Evolutionary conservation across 2,113 vertebrate genomes (phyloP), one percentile per base, ranked within the genome.

Genomic region (Prochilodus magdalenae): DNA sequence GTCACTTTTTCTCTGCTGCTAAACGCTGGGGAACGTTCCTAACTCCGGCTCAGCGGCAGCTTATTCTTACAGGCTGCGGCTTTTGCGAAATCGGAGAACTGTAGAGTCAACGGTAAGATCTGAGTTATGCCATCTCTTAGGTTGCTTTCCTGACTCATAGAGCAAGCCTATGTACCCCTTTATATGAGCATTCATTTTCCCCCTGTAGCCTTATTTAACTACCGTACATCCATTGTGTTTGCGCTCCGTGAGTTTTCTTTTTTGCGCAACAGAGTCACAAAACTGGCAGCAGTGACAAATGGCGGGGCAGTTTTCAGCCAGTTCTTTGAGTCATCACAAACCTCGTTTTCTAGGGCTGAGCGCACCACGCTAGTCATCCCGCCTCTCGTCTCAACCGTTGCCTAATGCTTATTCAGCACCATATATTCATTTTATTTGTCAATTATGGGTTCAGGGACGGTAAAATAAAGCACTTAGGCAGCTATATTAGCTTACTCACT

Each of bases 371-470:
- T 49, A 79, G 80, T 84, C 84, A 86, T 87, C 71, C 76, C 70
- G 33, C 49, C 77, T 78, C 11, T 49, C 72, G 47, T 80, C 77
- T 67, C 74, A n/a, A 70, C n/a, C 75, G 84, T 83, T 67, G 73
- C 73, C 15, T 77, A 86, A 78, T 53, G 83, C 87, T 88, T 89
- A 85, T 86, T 89, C 84, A 86, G 88, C 86, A 73, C 44, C 70
- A 85, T 80, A 83, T 67, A 84, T 91, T 90, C 47, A 82, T 91
- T 92, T 86, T 91, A 82, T 84, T 79, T 87, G 87, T 89, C 86
- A 87, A 85, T 89, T 87, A 89, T 55, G 70, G 66, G 79, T 83
- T 86, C 79, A 77, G 66, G 74, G 82, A 85, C 71, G 71, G 71
- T 80, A 78, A 77, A 75, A 77, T 67, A 73, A 81, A 86, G 70